Base-by-base conservation (phyloP, 1,140 invertebrate species). In the Drosophila willistoni region DNA sequence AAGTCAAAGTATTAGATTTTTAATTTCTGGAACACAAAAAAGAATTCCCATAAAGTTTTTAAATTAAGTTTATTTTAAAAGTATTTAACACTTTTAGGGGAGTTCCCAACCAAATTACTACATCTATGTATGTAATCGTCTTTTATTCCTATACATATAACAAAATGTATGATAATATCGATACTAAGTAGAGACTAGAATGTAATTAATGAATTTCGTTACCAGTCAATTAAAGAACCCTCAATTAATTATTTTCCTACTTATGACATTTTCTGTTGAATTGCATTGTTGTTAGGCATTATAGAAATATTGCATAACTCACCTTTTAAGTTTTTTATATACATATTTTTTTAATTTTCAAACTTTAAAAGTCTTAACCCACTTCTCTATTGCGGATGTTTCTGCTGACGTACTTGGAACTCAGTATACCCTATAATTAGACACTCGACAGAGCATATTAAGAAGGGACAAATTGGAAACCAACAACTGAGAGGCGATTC, bases 281-380 rank as follows among this genome's bases (percentile, higher is more conserved):
- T 13, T n/a, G 36, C 36, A 39, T 39, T 39, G 36, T 13, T 4
- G 36, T 39, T 5, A 13, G 12, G 12, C 36, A 39, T 39, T 47
- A 17, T 47, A 51, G 2, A 51, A 17, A 51, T 12, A 51, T 51
- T 51, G 17, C 44, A 51, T 51, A 51, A 51, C 17, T 51, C 44
- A 47, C 44, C 14, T 47, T 17, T 47, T 6, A 7, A 29, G 6
- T 0, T 29, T 29, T 29, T 7, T 29, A 22, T 22, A 22, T 22
- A 22, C 1, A 22, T 1, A 22, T 29, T 7, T 29, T 29, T 6
- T 29, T 47, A 3, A 1, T 19, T 17, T 47, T 47, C 3, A 51
- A 51, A 22, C 9, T 51, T 12, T 51, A 51, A 51, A 44, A 51
- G 44, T 51, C 44, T 51, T 51, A 51, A 51, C 44, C 44, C 44